Conservation (phyloP, 64 coral and sea anemone genomes). For the Platygyra sinensis region DNA sequence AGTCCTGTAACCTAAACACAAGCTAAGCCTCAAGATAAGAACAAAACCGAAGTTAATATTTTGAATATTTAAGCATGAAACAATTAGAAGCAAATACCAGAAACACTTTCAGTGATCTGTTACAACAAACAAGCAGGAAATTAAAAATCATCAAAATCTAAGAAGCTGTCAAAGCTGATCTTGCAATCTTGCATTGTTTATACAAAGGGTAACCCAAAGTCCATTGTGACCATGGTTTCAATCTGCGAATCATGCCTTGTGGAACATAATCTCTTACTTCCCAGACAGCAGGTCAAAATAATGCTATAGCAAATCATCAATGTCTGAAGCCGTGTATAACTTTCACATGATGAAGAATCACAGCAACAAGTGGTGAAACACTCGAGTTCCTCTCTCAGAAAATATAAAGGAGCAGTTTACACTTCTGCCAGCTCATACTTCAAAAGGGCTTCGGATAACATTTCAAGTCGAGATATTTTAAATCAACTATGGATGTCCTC, state of each 20-base stretch:
- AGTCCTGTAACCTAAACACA: background rate
- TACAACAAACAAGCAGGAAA: slow-evolving; percentile 16
- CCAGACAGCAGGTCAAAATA: background rate
- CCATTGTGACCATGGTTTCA: background rate
- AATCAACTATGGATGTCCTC: background rate
- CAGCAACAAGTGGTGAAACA: background rate
- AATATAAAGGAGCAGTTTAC: background rate
- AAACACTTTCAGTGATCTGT: background rate
- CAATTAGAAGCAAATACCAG: background rate
- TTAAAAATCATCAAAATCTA: background rate
- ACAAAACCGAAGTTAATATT: background rate
- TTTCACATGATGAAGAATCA: background rate
- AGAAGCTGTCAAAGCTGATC: background rate
- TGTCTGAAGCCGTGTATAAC: background rate
- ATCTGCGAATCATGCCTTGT: background rate
- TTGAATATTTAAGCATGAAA: background rate
- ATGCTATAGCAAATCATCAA: background rate
- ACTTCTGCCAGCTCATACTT: background rate
- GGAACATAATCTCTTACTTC: background rate
- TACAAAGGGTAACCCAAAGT: background rate
- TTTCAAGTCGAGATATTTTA: background rate
- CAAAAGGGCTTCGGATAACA: background rate
- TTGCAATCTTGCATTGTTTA: background rate
- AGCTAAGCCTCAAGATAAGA: background rate
- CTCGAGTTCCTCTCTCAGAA: background rate